Percentiles rank a stretch among this genome's conserved stretches.
Evolutionary conservation across 2,888 invertebrate genomes (phyloP).

Genomic region (Oscheius sp.): DNA sequence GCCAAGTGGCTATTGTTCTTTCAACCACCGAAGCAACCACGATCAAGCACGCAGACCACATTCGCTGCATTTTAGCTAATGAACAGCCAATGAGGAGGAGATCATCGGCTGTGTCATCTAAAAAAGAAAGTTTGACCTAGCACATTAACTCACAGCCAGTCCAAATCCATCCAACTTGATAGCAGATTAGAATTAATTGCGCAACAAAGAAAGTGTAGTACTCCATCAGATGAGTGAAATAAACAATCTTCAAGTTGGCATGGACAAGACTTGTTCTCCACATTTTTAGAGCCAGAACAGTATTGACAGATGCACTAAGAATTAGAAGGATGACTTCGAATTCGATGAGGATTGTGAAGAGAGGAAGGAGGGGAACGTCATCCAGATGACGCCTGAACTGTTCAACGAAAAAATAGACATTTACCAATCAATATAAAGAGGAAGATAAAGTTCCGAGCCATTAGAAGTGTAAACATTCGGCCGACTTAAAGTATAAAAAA

Average conservation of each 20-base stretch:
- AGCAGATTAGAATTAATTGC: constrained; percentile 25
- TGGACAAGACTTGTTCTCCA: constrained; percentile 18
- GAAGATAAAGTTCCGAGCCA: constrained; percentile 12
- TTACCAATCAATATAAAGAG: constrained; percentile 24
- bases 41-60: constrained; percentile 29
- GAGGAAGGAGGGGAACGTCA: constrained; percentile 9
- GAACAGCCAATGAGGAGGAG: constrained; percentile 18
- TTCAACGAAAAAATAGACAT: not conserved
- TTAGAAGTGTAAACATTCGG: not conserved
- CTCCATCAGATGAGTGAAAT: constrained; percentile 28
- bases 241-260: constrained; percentile 24
- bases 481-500: not conserved
- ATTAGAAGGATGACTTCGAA: constrained; percentile 22
- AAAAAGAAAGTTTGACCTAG: not conserved
- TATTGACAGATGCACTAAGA: constrained; percentile 24
- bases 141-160: constrained; percentile 17
- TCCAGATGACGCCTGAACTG: constrained; percentile 14
- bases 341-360: constrained; percentile 23
- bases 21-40: constrained; percentile 22
- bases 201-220: constrained; percentile 26
- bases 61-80: constrained; percentile 24
- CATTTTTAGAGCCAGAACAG: constrained; percentile 19
- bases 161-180: constrained; percentile 29
- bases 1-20: constrained; percentile 16
- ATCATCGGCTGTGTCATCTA: constrained; percentile 23